phyloP scores from a whole-genome alignment of 2,888 invertebrate species.

The Caenorhabditis sp. region DNA sequence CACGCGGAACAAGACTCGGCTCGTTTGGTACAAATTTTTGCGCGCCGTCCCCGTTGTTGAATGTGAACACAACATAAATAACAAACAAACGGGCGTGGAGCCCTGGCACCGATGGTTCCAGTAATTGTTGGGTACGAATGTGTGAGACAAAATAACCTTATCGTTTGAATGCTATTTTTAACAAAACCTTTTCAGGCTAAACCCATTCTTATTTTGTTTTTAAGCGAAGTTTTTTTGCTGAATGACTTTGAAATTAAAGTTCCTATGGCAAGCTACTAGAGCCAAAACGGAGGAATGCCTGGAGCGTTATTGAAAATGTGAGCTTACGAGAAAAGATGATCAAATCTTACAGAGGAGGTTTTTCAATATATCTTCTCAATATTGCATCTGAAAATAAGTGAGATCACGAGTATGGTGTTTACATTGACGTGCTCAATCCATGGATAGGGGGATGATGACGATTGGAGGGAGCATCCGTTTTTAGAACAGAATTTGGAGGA shows the following conservation, averaged over 20 bases:
- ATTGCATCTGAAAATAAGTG: slow-evolving; percentile 36
- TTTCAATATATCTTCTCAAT: slow-evolving; percentile 31
- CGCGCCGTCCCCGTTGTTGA: slow-evolving; percentile 26
- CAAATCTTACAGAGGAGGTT: slow-evolving; percentile 2
- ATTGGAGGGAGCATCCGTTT: slow-evolving; percentile 36
- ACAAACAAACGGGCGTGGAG: slow-evolving; percentile 36
- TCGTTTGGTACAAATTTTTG: slow-evolving; percentile 46
- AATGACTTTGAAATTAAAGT: too few relatives aligned
- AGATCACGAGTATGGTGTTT: slow-evolving; percentile 42
- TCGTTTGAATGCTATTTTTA: background rate
- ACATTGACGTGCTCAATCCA: slow-evolving; percentile 37
- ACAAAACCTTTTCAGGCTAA: background rate
- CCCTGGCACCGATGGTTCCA: slow-evolving; percentile 45
- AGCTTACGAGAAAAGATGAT: background rate
- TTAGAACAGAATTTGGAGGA: slow-evolving; percentile 6
- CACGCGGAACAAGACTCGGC: slow-evolving; percentile 30
- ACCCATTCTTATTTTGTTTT: background rate
- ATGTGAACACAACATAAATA: slow-evolving; percentile 34
- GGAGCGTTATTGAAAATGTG: background rate
- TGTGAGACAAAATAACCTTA: slow-evolving; percentile 26
- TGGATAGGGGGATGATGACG: slow-evolving; percentile 39
- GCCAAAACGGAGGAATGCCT: background rate
- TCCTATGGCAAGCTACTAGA: too few relatives aligned
- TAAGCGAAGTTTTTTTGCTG: background rate
- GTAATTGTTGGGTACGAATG: slow-evolving; percentile 50